A percentile compares a stretch with the other conserved stretches of the same genome.
phyloP scores from a whole-genome alignment of 2,113 vertebrate genomes.

The Eptatretus burgeri region DNA sequence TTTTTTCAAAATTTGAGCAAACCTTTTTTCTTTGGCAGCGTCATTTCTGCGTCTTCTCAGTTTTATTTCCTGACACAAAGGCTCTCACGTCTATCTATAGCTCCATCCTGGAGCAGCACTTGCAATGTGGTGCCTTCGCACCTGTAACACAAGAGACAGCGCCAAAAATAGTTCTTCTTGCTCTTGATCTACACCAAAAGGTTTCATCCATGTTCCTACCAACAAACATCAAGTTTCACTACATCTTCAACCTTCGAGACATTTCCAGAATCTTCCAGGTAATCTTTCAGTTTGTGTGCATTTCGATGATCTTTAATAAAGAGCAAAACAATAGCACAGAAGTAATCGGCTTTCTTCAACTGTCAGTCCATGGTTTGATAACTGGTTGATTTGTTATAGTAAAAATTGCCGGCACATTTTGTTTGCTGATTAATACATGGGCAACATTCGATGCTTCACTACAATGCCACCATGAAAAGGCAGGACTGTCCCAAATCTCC shows the following conservation, averaged over 20 bases:
- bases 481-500: no score
- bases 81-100: conserved; percentile 56
- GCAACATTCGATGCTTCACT: no score
- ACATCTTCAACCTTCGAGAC: conserved; percentile 70
- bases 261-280: conserved; percentile 87
- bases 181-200: conserved; percentile 36
- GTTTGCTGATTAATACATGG: no score
- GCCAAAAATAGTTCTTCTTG: conserved; percentile 29
- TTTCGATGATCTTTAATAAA: no score
- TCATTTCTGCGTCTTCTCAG: conserved; percentile 57
- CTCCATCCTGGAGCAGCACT: conserved; percentile 42
- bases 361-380: no score
- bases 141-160: conserved; percentile 24
- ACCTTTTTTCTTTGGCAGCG: conserved; percentile 20
- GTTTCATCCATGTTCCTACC: conserved; percentile 44
- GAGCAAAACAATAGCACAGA: no score
- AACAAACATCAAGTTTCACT: conserved; percentile 77
- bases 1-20: neutral
- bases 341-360: no score
- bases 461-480: no score
- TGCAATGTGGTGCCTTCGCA: conserved; percentile 24
- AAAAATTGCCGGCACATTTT: no score
- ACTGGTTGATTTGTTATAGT: no score
- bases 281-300: neutral
- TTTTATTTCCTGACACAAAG: conserved; percentile 43